Evolutionary conservation across 30 jellyfish, hydroid and myxozoan species (phyloP).

Genomic region (Aurelia aurita complex sp. Pacific): DNA sequence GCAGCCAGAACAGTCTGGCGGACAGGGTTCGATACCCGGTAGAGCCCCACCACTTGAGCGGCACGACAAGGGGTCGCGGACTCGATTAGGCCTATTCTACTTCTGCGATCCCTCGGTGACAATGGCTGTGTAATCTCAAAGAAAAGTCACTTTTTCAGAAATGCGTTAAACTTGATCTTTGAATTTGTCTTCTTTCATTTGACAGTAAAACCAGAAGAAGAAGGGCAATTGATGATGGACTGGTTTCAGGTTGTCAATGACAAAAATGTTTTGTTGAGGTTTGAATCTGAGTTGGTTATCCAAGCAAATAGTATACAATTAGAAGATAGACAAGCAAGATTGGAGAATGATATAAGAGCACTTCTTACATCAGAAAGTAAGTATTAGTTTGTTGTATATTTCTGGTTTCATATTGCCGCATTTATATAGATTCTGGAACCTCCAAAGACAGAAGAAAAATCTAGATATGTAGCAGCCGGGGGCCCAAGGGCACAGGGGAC

Average conservation of each 20-base stretch:
- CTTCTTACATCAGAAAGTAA: slow-evolving; percentile 83
- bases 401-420: neutral
- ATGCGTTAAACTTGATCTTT: neutral
- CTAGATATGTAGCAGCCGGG: too few relatives aligned
- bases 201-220: slow-evolving; percentile 73
- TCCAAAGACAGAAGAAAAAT: too few relatives aligned
- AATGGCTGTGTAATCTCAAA: too few relatives aligned
- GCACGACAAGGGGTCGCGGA: too few relatives aligned
- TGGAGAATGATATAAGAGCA: slow-evolving; percentile 81
- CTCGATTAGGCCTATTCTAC: too few relatives aligned
- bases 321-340: slow-evolving; percentile 92
- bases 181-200: neutral
- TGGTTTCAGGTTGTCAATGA: slow-evolving; percentile 91
- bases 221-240: slow-evolving; percentile 79
- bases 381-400: neutral
- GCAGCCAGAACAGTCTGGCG: too few relatives aligned
- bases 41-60: too few relatives aligned
- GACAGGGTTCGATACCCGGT: too few relatives aligned
- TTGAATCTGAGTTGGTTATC: slow-evolving; percentile 92
- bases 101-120: too few relatives aligned
- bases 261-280: slow-evolving; percentile 80
- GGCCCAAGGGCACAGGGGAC: too few relatives aligned
- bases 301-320: slow-evolving; percentile 88
- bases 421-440: too few relatives aligned
- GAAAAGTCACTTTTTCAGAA: too few relatives aligned